phyloP scores from a whole-genome alignment of 2,888 invertebrate genomes.

The Ditula angustiorana region DNA sequence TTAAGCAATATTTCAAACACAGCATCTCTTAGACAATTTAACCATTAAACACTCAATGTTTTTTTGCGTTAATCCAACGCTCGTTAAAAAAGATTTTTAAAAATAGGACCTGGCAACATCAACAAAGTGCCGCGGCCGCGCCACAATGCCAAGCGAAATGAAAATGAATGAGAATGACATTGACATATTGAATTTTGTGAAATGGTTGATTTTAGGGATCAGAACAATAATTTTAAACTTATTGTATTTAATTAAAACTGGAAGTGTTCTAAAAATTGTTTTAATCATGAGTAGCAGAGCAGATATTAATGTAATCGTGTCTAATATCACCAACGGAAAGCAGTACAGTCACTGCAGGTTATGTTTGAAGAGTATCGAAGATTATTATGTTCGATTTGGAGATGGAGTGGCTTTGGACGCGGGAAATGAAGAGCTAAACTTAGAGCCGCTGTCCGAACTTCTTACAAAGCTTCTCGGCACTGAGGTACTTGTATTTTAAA shows the following conservation, averaged over 20 bases:
- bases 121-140: too few species aligned
- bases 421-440: conserved; percentile 39
- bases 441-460: conserved; percentile 55
- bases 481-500: conserved; percentile 52
- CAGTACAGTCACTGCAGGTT: conserved; percentile 75
- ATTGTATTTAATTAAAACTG: too few species aligned
- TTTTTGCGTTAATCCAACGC: too few species aligned
- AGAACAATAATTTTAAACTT: not conserved
- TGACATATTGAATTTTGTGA: too few species aligned
- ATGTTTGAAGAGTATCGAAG: conserved; percentile 64
- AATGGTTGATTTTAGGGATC: too few species aligned
- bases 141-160: too few species aligned
- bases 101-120: too few species aligned
- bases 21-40: too few species aligned
- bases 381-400: conserved; percentile 63
- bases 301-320: conserved; percentile 62
- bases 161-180: too few species aligned
- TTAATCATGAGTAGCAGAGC: conserved; percentile 37
- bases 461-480: conserved; percentile 57
- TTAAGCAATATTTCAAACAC: too few species aligned
- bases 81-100: too few species aligned
- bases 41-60: too few species aligned
- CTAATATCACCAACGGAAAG: conserved; percentile 65
- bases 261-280: not conserved
- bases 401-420: conserved; percentile 60